A percentile compares a stretch with the other conserved stretches of the same genome.
Conservation (phyloP, 2,888 invertebrate species). For the Branchellion lobata region DNA sequence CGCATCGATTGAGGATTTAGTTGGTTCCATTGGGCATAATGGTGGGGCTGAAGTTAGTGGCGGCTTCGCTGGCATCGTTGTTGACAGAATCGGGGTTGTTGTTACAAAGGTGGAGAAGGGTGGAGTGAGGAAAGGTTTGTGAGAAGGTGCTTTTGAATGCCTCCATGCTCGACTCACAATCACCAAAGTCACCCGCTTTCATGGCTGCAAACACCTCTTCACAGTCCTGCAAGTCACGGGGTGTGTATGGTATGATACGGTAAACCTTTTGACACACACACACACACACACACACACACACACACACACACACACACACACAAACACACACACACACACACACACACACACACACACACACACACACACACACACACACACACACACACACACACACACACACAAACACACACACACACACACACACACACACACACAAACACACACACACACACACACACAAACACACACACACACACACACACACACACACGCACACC, state of each 20-base stretch:
- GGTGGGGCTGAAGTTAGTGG: neutral
- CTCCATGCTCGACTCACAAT: slow-evolving; percentile 61
- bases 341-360: neutral
- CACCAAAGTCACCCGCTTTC: slow-evolving; percentile 77
- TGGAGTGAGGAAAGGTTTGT: slow-evolving; percentile 1
- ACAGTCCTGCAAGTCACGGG: slow-evolving; percentile 73
- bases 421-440: no score
- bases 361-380: slow-evolving; percentile 6
- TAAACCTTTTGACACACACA: no score
- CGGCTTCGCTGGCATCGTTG: neutral
- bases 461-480: no score
- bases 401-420: no score
- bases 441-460: no score
- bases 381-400: no score
- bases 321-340: neutral
- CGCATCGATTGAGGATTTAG: no score
- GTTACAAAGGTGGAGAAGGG: neutral
- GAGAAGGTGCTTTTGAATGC: neutral
- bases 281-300: no score
- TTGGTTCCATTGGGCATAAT: no score
- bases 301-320: slow-evolving; percentile 1
- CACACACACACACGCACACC: no score
- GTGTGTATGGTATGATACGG: neutral
- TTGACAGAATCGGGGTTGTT: neutral
- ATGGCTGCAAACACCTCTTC: slow-evolving; percentile 77